These are phyloP conservation scores for Ricordea florida DNA, from an alignment of 92 coral and sea anemone genomes.

Conservation along the genomic window DNA sequence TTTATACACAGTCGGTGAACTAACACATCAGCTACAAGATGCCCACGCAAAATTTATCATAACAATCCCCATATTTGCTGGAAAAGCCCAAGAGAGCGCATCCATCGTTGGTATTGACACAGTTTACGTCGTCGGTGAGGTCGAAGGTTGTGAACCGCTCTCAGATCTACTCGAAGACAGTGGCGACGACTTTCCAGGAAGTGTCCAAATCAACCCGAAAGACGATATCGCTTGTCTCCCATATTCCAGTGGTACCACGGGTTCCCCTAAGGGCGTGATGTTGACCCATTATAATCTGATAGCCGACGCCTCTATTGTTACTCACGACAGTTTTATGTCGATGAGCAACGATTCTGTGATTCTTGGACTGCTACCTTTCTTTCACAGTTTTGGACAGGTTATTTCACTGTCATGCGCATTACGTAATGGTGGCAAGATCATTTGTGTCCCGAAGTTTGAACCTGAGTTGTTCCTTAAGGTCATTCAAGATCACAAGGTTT, in stretches of 20 bases:
- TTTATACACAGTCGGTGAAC: constrained; percentile 71
- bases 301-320: constrained; percentile 60
- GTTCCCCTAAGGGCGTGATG: constrained; percentile 93
- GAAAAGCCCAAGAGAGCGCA: constrained; percentile 61
- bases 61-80: constrained; percentile 70
- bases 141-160: constrained; percentile 72
- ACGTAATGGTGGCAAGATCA: constrained; percentile 64
- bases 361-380: constrained; percentile 84
- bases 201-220: constrained; percentile 65
- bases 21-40: constrained; percentile 68
- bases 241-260: constrained; percentile 95
- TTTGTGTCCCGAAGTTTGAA: constrained; percentile 76
- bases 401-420: constrained; percentile 46
- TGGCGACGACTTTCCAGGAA: constrained; percentile 55
- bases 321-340: constrained; percentile 22
- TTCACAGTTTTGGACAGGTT: constrained; percentile 75
- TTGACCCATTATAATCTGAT: constrained; percentile 84
- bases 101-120: constrained; percentile 59
- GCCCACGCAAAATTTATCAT: constrained; percentile 59
- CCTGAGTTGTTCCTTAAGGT: constrained; percentile 66
- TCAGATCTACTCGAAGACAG: constrained; percentile 61
- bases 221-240: constrained; percentile 81
- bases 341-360: constrained; percentile 32
- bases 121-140: constrained; percentile 83
- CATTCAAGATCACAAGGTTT: constrained; percentile 83